Conservation (phyloP, 2,113 vertebrate species). For the Vanacampus margaritifer region DNA sequence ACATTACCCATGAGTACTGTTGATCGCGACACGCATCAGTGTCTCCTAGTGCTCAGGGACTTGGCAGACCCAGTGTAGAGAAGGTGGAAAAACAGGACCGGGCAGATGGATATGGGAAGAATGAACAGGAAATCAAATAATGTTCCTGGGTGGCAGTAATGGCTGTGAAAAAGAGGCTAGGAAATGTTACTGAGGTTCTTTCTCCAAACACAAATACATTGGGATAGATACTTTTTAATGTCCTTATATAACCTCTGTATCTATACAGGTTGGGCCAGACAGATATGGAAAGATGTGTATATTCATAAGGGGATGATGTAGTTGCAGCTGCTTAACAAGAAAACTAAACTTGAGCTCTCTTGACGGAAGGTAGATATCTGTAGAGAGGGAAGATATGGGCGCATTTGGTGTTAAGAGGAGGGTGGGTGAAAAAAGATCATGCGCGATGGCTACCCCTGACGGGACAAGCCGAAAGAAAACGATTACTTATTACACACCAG, state of each 20-base stretch:
- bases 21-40: constrained; percentile 52
- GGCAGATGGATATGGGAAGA: constrained; percentile 1
- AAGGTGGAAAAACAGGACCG: constrained; percentile 7
- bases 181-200: not conserved
- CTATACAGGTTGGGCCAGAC: not conserved
- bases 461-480: too few relatives aligned
- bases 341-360: too few relatives aligned
- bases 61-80: constrained; percentile 19
- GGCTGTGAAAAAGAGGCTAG: not conserved
- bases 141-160: constrained; percentile 9
- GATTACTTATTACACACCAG: too few relatives aligned
- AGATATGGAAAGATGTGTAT: not conserved
- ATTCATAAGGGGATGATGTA: too few relatives aligned
- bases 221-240: not conserved
- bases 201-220: not conserved
- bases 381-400: too few relatives aligned
- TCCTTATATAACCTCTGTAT: not conserved
- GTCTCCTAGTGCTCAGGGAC: constrained; percentile 45
- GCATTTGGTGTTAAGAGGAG: not conserved
- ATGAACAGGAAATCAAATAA: constrained; percentile 12
- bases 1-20: constrained; percentile 60
- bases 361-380: too few relatives aligned
- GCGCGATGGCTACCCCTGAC: too few relatives aligned
- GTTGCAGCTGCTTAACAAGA: too few relatives aligned
- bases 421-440: not conserved